These are phyloP conservation scores for Furnarius figulus DNA, from an alignment of 2,113 vertebrate genomes.

Conservation along the genomic window DNA sequence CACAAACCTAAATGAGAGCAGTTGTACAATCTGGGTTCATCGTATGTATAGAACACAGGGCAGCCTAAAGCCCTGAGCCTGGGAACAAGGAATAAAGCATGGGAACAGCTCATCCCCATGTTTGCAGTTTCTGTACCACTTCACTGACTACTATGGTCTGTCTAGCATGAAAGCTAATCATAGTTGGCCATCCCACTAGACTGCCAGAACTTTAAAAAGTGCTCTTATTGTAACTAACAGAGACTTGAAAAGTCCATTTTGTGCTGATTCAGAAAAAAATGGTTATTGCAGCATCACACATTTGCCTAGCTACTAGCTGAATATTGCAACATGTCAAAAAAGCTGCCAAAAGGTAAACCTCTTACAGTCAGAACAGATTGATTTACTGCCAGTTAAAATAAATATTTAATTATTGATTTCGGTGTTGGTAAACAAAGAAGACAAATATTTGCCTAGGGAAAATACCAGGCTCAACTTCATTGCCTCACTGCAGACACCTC, in stretches of 20 bases:
- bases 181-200: neutral
- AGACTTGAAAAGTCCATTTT: neutral
- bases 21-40: neutral
- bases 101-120: neutral
- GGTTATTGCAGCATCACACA: neutral
- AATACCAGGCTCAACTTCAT: neutral
- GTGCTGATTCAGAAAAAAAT: neutral
- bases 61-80: neutral
- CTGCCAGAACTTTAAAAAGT: neutral
- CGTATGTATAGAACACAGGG: neutral
- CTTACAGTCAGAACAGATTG: neutral
- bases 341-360: neutral
- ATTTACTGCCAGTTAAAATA: neutral
- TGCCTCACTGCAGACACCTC: neutral
- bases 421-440: neutral
- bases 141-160: neutral
- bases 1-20: neutral
- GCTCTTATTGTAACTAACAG: neutral
- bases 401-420: constrained; percentile 18
- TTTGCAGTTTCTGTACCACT: neutral
- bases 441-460: neutral
- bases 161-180: neutral
- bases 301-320: neutral
- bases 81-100: neutral
- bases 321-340: neutral